phyloP scores from a whole-genome alignment of 1,140 invertebrate species.

The Bombus sibiricus region DNA sequence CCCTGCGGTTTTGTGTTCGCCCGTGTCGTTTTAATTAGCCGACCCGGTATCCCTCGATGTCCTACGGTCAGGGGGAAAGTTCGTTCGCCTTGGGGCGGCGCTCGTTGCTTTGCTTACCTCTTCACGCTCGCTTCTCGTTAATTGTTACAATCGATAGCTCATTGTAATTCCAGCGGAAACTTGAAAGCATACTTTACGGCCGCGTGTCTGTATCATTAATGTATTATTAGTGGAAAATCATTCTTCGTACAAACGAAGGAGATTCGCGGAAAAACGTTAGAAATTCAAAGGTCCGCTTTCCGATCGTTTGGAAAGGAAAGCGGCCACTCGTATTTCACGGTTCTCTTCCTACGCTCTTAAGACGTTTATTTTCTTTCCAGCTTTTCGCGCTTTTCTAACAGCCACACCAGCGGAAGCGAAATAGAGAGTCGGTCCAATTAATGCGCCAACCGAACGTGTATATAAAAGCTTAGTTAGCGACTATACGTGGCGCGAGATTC shows the following conservation, averaged over 20 bases:
- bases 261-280: neutral
- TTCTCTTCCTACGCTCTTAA: neutral
- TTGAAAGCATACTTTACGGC: no score
- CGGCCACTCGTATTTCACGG: neutral
- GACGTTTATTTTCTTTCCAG: neutral
- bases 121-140: neutral
- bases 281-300: neutral
- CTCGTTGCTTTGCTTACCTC: neutral
- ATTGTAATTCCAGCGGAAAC: neutral
- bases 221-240: neutral
- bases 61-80: constrained; percentile 10
- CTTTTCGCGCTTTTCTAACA: neutral
- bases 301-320: neutral
- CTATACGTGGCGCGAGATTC: constrained; percentile 59
- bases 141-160: neutral
- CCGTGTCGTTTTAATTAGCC: constrained; percentile 29
- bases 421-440: constrained; percentile 60
- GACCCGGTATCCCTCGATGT: neutral
- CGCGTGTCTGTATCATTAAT: neutral
- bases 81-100: neutral
- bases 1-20: neutral
- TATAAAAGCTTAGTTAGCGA: constrained; percentile 68
- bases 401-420: constrained; percentile 40
- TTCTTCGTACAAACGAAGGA: neutral
- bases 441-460: constrained; percentile 48